Conservation (phyloP, 2,113 vertebrate genomes). For the Nothocercus julius region DNA sequence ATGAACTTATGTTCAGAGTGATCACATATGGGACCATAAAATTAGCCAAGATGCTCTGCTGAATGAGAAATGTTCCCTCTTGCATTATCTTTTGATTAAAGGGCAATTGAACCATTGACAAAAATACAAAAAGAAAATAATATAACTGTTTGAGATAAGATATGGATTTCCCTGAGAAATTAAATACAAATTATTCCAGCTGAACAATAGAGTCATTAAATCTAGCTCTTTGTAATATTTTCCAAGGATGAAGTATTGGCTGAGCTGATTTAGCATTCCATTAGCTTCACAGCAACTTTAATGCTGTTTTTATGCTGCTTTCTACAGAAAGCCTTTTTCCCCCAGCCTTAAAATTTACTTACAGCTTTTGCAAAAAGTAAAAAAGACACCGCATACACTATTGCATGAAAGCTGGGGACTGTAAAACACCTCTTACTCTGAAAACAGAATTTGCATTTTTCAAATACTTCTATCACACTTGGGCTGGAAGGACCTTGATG, state of each 20-base stretch:
- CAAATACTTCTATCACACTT: neutral
- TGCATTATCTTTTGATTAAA: conserved; percentile 63
- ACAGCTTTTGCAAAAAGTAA: neutral
- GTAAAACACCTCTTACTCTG: neutral
- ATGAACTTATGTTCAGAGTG: conserved; percentile 34
- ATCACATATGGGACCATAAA: conserved; percentile 40
- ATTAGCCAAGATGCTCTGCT: conserved; percentile 55
- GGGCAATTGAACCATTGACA: conserved; percentile 39
- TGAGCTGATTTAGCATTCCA: conserved; percentile 1
- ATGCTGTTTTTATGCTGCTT: neutral
- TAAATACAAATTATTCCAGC: conserved; percentile 45
- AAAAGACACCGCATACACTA: neutral
- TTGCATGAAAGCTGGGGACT: neutral
- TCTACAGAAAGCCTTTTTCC: neutral
- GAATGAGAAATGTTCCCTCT: conserved; percentile 44
- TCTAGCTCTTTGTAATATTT: conserved; percentile 17
- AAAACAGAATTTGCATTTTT: neutral
- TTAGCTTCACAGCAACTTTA: neutral
- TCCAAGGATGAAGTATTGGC: neutral
- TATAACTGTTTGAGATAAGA: conserved; percentile 25
- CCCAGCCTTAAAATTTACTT: neutral
- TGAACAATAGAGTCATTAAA: conserved; percentile 58
- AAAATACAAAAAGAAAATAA: conserved; percentile 48
- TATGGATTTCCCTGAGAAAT: conserved; percentile 62
- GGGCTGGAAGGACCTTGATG: neutral